phyloP scores from a whole-genome alignment of 2,888 invertebrate genomes.

The Nineta flava region DNA sequence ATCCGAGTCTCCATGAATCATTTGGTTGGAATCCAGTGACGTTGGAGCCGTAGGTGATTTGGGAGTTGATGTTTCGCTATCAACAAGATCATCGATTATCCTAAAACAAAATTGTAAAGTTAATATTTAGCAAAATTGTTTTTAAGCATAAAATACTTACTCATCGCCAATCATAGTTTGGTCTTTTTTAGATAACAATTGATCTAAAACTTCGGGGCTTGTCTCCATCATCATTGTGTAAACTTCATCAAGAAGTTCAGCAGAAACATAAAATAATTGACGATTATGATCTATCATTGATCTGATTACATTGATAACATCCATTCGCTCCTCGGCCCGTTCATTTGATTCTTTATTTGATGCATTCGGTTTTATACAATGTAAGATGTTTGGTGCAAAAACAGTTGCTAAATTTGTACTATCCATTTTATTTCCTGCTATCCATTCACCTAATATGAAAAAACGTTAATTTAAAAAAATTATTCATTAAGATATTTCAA shows the following conservation, averaged over 20 bases:
- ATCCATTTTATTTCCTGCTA: conserved; percentile 86
- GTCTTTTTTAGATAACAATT: conserved; percentile 34
- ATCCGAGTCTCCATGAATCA: conserved; percentile 11
- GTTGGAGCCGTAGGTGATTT: conserved; percentile 22
- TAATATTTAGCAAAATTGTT: neutral
- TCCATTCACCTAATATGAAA: conserved; percentile 31
- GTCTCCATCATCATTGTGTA: conserved; percentile 73
- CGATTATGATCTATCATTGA: conserved; percentile 57
- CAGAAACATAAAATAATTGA: conserved; percentile 52
- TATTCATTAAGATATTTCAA: no score
- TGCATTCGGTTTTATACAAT: conserved; percentile 49
- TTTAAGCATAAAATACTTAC: neutral
- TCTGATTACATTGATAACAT: conserved; percentile 81
- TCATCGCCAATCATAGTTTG: conserved; percentile 16
- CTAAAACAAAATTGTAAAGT: conserved; percentile 15
- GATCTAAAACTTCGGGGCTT: conserved; percentile 67
- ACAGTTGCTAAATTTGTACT: conserved; percentile 81
- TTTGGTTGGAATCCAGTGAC: conserved; percentile 10
- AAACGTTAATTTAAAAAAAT: neutral
- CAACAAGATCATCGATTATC: conserved; percentile 28
- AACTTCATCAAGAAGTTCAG: conserved; percentile 71
- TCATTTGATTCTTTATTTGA: conserved; percentile 31
- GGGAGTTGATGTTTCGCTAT: conserved; percentile 29
- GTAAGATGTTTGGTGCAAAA: conserved; percentile 87
- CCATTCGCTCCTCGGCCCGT: conserved; percentile 63